Evolutionary conservation across 2,113 vertebrate genomes (phyloP), one percentile per base, ranked within the genome.

Genomic region (Neodontobutis hainanensis): DNA sequence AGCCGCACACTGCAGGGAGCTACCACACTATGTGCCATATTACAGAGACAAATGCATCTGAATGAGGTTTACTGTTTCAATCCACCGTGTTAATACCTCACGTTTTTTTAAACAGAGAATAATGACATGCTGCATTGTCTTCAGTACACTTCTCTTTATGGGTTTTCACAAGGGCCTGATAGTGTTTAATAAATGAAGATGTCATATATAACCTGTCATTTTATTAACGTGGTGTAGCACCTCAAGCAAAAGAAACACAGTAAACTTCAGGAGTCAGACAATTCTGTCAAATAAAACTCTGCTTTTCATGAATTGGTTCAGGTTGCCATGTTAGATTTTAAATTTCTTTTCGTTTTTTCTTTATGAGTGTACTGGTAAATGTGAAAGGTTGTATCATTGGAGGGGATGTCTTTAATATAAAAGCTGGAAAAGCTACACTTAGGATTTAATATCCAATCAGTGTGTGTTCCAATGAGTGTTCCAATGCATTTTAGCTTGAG

Each of bases 1-100:
- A 89, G 85, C 77, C 75, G 86, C 83, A 89, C 77, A 74, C 83
- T 65, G 16, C 74, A 49, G 77, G 89, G 86, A 82, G 61, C 45
- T 65, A 55, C 52, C 10, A 36, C 63, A 69, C 82, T 84, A 70
- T 63, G 58, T 65, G 64, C 45, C 43, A 44, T 45, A 70, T 84
- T 82, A 38, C 19, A 81, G 74, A 81, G 80, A 85, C 82, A 88
- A 85, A 86, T 78, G 78, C 85, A 68, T 82, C 75, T 71, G 73
- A 85, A 61, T 82, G 61, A 49, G 58, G 75, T 79, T 83, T 82
- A 81, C 74, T 58, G 46, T 81, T 84, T 80, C 78, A 75, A 67
- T 82, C 78, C 82, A 40, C 76, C 74, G 78, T 78, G 77, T 73
- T 86, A 85, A 90, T 88, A 27, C 81, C 74, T 32, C 73, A 74